Evolutionary conservation across 2,888 invertebrate genomes (phyloP), one percentile per base, ranked within the genome.

Genomic region (Micoletzkya japonica): DNA sequence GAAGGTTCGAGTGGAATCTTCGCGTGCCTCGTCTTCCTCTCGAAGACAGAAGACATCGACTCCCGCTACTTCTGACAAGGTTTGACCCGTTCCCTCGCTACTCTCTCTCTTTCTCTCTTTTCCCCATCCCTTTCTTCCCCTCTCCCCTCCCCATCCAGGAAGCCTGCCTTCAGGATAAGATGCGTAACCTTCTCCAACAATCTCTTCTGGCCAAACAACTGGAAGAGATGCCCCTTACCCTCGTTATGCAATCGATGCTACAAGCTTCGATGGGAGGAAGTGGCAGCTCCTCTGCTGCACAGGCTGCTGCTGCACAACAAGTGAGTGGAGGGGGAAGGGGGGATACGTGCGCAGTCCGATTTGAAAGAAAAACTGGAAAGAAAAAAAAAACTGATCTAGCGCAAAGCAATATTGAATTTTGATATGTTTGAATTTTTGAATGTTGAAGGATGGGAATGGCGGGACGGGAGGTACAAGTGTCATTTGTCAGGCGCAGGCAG

Each of bases 121-220:
- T 44, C 44, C 10, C 20, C 10, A n/a, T 24, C 54, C 17, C 10
- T 7, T 49, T 1, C 30, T 49, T 44, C 44, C 61, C n/a, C n/a
- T 6, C 52, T 52, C n/a, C 7, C 32, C 44, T 61, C 61, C 44
- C 3, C 49, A 28, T 1, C 26, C 44, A 61, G 61, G 44, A 44
- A n/a, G 49, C 0, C 20, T 17, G 7, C 14, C 39, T 7, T 3
- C 26, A 67, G 66, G 66, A 56, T 7, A 79, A 80, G 54, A 79
- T 81, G 78, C 69, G 79, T n/a, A 75, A 73, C 7, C 49, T 82
- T 17, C 76, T 83, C 75, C 84, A 84, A 49, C 83, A 84, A 64
- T 63, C 76, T n/a, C 60, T 82, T 66, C 61, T 83, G 67, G 64
- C 63, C 37, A 64, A 64, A 24, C 64, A 64, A 44, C 14, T 64